A percentile compares a stretch with the other conserved stretches of the same genome.
Evolutionary conservation across 2,797 vertebrate genomes (phyloP).

Genomic region (Halcyon chelicuti): DNA sequence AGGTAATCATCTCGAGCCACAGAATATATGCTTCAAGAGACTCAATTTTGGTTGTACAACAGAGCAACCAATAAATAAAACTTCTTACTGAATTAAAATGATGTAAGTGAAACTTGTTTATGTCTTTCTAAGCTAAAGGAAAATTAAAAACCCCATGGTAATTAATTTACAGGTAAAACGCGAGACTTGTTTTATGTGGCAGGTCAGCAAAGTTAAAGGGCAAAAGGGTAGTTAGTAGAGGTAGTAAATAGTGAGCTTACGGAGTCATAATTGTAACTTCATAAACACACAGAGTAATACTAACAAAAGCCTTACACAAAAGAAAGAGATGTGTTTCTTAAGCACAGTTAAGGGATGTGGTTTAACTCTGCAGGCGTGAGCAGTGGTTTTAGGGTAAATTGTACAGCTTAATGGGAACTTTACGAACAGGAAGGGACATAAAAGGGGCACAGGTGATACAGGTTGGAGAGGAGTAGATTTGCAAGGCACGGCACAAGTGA

Average conservation of each 20-base stretch:
- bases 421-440: conserved; percentile 38
- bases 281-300: conserved; percentile 38
- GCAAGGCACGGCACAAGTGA: conserved; percentile 13
- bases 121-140: conserved; percentile 9
- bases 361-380: conserved; percentile 31
- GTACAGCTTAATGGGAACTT: conserved; percentile 31
- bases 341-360: conserved; percentile 25
- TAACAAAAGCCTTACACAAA: conserved; percentile 47
- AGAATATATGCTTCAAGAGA: background rate
- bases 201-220: conserved; percentile 59
- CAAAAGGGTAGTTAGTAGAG: conserved; percentile 37
- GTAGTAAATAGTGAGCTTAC: conserved; percentile 45
- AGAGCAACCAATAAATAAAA: background rate
- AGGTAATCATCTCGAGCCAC: background rate
- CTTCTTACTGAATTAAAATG: background rate
- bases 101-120: background rate
- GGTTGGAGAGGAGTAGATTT: background rate
- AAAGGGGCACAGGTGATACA: background rate
- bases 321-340: conserved; percentile 34
- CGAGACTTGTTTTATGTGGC: conserved; percentile 46
- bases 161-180: conserved; percentile 65
- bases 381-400: conserved; percentile 29
- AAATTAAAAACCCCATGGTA: background rate
- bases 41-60: background rate
- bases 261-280: conserved; percentile 49